Conservation (phyloP, 2,888 invertebrate species). For the Erebia aethiops region DNA sequence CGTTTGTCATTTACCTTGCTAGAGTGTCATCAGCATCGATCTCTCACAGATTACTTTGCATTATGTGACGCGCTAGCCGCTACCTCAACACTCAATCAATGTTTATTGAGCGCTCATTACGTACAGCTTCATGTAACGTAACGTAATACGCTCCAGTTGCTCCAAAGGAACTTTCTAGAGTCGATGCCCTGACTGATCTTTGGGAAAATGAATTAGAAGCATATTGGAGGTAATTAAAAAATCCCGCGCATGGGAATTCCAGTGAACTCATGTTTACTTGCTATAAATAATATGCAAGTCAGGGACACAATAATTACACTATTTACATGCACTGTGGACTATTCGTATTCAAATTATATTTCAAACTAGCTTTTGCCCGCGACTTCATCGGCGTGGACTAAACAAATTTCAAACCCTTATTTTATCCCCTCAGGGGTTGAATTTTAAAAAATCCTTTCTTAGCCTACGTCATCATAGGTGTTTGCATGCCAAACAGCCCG, state of each 20-base stretch:
- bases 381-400: background rate
- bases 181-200: background rate
- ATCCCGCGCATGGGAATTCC: background rate
- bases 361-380: background rate
- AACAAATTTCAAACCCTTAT: too few relatives aligned
- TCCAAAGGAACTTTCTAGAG: constrained; percentile 1
- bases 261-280: background rate
- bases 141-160: constrained; percentile 8
- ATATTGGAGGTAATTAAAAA: background rate
- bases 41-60: background rate
- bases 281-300: background rate
- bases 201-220: background rate
- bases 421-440: too few relatives aligned
- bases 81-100: constrained; percentile 12
- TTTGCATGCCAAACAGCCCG: too few relatives aligned
- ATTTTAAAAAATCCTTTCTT: too few relatives aligned
- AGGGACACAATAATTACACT: background rate
- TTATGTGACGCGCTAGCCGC: constrained; percentile 15
- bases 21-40: background rate
- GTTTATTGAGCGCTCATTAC: constrained; percentile 6
- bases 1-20: background rate
- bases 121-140: constrained; percentile 1
- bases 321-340: background rate
- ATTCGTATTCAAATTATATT: background rate
- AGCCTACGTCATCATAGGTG: too few relatives aligned